Evolutionary conservation across 2,888 invertebrate species (phyloP).

Genomic region (Acleris sparsana): DNA sequence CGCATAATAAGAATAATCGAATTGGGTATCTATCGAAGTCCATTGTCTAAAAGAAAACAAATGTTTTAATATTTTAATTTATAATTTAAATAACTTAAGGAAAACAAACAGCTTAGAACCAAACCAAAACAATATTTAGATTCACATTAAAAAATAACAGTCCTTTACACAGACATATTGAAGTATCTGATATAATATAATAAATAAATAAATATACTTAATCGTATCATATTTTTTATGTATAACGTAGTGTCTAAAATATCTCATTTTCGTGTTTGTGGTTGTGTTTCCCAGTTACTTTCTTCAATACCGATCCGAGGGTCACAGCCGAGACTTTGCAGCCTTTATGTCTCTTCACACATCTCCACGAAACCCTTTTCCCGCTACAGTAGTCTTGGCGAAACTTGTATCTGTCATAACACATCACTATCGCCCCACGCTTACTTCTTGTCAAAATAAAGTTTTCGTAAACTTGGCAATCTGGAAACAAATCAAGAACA

Average conservation of each 20-base stretch:
- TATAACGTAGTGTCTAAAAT: slow-evolving; percentile 5
- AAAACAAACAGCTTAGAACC: slow-evolving; percentile 8
- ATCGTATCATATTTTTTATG: not conserved
- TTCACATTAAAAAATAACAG: slow-evolving; percentile 9
- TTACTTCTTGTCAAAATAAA: slow-evolving; percentile 43
- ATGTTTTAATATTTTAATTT: slow-evolving; percentile 20
- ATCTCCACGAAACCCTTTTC: slow-evolving; percentile 43
- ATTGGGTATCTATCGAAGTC: too few species aligned
- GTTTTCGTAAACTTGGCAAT: slow-evolving; percentile 31
- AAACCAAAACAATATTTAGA: slow-evolving; percentile 6
- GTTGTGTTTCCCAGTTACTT: slow-evolving; percentile 36
- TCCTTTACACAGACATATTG: not conserved
- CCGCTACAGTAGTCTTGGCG: slow-evolving; percentile 43
- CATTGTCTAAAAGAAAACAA: too few species aligned
- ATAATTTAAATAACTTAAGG: slow-evolving; percentile 10
- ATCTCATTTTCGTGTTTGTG: slow-evolving; percentile 36
- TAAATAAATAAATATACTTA: slow-evolving; percentile 6
- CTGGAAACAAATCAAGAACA: slow-evolving; percentile 20
- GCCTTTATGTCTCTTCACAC: slow-evolving; percentile 40
- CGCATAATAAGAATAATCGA: too few species aligned
- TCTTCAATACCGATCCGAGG: slow-evolving; percentile 30
- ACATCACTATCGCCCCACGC: slow-evolving; percentile 42
- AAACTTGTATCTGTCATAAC: slow-evolving; percentile 40
- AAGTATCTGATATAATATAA: not conserved
- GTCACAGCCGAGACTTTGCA: slow-evolving; percentile 44